These are phyloP conservation scores for Campylomormyrus tamandua DNA, from an alignment of 2,113 vertebrate species.

Conservation along the genomic window DNA sequence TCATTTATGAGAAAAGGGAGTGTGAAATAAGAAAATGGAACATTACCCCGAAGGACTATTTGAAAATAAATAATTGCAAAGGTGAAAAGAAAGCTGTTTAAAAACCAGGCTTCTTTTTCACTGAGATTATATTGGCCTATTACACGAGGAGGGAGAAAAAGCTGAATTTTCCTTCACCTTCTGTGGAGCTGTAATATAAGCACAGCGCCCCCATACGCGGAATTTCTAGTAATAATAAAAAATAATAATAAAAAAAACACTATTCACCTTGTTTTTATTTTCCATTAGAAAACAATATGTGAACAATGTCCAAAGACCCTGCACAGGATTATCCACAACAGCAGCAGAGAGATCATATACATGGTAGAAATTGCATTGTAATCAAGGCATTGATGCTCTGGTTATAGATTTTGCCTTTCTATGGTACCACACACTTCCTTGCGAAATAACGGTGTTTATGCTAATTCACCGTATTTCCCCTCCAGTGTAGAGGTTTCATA, in stretches of 20 bases:
- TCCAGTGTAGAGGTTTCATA: background rate
- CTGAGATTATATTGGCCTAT: conserved; percentile 72
- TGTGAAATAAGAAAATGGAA: conserved; percentile 96
- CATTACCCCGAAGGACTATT: conserved; percentile 97
- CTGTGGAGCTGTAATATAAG: conserved; percentile 14
- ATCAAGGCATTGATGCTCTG: background rate
- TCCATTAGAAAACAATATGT: conserved; percentile 3
- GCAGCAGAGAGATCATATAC: background rate
- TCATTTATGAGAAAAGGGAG: conserved; percentile 97
- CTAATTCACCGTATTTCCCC: background rate
- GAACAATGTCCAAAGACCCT: background rate
- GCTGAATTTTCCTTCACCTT: conserved; percentile 11
- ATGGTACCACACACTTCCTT: background rate
- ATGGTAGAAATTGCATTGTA: background rate
- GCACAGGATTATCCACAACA: background rate
- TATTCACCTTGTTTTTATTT: background rate
- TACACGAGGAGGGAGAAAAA: background rate
- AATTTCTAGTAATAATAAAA: conserved; percentile 16
- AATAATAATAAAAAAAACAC: background rate
- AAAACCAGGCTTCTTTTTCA: conserved; percentile 57
- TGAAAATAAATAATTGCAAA: conserved; percentile 98
- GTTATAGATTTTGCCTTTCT: background rate
- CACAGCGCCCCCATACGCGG: background rate
- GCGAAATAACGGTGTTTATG: background rate
- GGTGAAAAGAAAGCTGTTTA: conserved; percentile 89